Percentiles rank a stretch among this genome's conserved stretches.
Evolutionary conservation across 2,113 vertebrate genomes (phyloP).

Genomic region (Mirza zaza): DNA sequence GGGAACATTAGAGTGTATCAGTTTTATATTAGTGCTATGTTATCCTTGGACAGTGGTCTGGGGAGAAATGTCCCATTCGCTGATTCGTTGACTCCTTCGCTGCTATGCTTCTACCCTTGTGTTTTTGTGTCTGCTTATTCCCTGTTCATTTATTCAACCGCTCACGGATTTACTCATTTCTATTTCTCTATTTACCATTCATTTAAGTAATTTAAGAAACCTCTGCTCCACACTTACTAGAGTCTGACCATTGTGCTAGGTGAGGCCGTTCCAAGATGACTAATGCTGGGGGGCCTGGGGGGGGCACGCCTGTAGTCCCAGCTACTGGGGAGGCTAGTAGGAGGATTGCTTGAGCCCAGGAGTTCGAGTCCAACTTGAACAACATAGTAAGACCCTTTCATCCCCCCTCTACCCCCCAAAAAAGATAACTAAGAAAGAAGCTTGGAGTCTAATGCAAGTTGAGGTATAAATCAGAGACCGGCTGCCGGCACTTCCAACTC

Average conservation of each 20-base stretch:
- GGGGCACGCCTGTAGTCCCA: not conserved
- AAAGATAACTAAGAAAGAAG: not conserved
- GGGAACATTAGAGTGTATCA: not conserved
- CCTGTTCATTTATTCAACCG: not conserved
- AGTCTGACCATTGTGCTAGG: not conserved
- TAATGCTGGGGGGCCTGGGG: not conserved
- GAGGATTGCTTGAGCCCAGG: not conserved
- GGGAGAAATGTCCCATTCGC: not conserved
- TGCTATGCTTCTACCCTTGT: not conserved
- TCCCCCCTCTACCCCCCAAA: not conserved
- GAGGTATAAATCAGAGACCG: not conserved
- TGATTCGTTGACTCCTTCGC: not conserved
- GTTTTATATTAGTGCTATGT: fast-evolving
- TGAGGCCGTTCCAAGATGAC: not conserved
- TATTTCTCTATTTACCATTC: not conserved
- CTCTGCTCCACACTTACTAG: not conserved
- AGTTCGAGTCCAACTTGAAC: not conserved
- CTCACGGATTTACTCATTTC: not conserved
- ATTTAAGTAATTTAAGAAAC: not conserved
- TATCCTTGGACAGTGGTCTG: not conserved
- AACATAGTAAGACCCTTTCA: not conserved
- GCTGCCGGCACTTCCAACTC: not conserved
- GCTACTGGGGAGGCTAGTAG: not conserved
- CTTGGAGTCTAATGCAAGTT: not conserved
- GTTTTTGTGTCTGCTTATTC: not conserved